Evolutionary conservation across 2,888 invertebrate species (phyloP).

Genomic region (Drosophila anomelani): DNA sequence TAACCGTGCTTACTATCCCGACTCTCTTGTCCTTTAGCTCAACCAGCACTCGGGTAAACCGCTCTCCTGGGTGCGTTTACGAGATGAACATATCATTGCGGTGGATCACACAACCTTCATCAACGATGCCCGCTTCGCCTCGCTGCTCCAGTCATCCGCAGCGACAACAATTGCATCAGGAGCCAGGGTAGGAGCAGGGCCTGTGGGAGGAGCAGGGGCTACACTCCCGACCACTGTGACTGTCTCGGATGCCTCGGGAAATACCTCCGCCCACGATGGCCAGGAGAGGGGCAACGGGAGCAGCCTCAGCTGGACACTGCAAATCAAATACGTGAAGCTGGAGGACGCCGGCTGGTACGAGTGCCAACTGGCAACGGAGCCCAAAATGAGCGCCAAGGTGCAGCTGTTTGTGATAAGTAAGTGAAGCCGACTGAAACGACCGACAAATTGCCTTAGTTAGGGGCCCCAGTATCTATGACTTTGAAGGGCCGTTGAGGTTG

Average conservation of each 20-base stretch:
- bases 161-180: constrained; percentile 39
- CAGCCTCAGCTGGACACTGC: constrained; percentile 92
- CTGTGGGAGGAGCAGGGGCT: neutral
- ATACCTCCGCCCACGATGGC: constrained; percentile 85
- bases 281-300: constrained; percentile 88
- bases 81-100: constrained; percentile 95
- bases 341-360: constrained; percentile 95
- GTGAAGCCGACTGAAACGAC: constrained; percentile 32
- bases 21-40: constrained; percentile 62
- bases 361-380: constrained; percentile 97
- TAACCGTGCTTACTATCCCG: neutral
- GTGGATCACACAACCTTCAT: constrained; percentile 94
- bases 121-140: constrained; percentile 95
- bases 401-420: constrained; percentile 71
- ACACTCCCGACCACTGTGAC: neutral
- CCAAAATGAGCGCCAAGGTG: constrained; percentile 96
- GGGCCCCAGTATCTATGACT: constrained; percentile 1
- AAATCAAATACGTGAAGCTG: constrained; percentile 94
- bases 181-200: neutral
- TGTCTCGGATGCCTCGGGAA: constrained; percentile 81
- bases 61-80: constrained; percentile 94
- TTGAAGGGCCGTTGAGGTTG: neutral
- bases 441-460: constrained; percentile 11
- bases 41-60: constrained; percentile 87
- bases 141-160: constrained; percentile 84